phyloP scores from a whole-genome alignment of 2,113 vertebrate genomes.

The Ctenodactylus gundi region DNA sequence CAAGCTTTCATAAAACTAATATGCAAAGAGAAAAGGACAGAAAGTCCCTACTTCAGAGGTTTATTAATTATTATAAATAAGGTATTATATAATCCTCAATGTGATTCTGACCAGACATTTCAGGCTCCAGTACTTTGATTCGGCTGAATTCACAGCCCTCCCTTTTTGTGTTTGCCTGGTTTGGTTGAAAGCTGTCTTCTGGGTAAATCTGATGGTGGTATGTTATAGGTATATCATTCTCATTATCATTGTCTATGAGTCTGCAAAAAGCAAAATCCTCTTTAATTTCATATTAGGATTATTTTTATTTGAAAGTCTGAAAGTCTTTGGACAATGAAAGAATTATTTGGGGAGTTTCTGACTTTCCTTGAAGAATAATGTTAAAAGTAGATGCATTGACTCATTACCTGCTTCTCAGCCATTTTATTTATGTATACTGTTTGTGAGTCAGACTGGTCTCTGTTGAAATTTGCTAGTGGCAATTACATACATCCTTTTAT shows the following conservation, averaged over 20 bases:
- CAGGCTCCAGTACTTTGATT: not conserved
- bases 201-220: slow-evolving; percentile 72
- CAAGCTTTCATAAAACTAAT: slow-evolving; percentile 28
- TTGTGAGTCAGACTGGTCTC: slow-evolving; percentile 50
- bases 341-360: slow-evolving; percentile 63
- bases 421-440: slow-evolving; percentile 37
- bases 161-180: slow-evolving; percentile 52
- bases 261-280: slow-evolving; percentile 60
- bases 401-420: slow-evolving; percentile 31
- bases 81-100: not conserved
- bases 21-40: not conserved
- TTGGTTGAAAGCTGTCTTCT: slow-evolving; percentile 76
- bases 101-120: slow-evolving; percentile 50
- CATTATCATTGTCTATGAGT: slow-evolving; percentile 67
- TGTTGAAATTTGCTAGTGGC: slow-evolving; percentile 47
- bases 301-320: slow-evolving; percentile 51
- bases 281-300: slow-evolving; percentile 70
- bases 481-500: slow-evolving; percentile 37
- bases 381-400: slow-evolving; percentile 58
- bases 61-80: not conserved
- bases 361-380: slow-evolving; percentile 35
- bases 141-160: slow-evolving; percentile 53
- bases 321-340: slow-evolving; percentile 60
- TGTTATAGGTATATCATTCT: slow-evolving; percentile 76
- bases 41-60: slow-evolving; percentile 4